Base-by-base conservation (phyloP, 2,113 vertebrate species). In the Ondatra zibethicus region DNA sequence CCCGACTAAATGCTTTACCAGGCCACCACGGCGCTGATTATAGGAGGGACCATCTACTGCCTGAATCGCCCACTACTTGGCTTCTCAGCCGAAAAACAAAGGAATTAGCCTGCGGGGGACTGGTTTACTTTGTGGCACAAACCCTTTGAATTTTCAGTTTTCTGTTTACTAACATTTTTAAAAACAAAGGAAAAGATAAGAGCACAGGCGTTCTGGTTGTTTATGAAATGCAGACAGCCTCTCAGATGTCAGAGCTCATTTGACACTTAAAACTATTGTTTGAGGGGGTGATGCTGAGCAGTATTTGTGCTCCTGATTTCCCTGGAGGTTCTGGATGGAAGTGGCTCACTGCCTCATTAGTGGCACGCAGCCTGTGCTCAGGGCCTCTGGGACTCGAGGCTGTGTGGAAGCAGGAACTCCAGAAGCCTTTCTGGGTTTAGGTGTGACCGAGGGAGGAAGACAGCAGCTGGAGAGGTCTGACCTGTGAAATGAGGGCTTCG, bases 11-110 rank as follows among this genome's bases (percentile, higher is more conserved):
- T 99, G 91, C 99, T 99, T 73, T 99, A 99, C 98, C 99, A 99
- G 98, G 99, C 99, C 98, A 99, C 99, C 52, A 99, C 99, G 99
- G 99, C 99, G 68, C 99, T 99, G 93, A 99, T 99, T 0, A 52
- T 99, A 81, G 99, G 99, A 50, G 99, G 99, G 93, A 98, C 99
- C 94, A 97, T 99, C 97, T 99, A 99, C 98, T 99, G 99, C 95
- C 97, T 99, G 88, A 88, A 88, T 99, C 84, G 99, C 99, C 3
- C 98, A 99, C 85, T 99, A 99, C 98, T 99, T 99, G 92, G 99
- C 99, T 16, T 98, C 99, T n/a, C 99, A 99, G 84, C 99, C 99
- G 77, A 98, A 98, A 97, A 98, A 96, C 78, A 99, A 98, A 88
- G 73, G 89, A 98, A 68, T 33, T 39, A 7, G 75, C 72, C 19